phyloP scores from a whole-genome alignment of 2,888 invertebrate genomes.

The Tortricodes alternella region DNA sequence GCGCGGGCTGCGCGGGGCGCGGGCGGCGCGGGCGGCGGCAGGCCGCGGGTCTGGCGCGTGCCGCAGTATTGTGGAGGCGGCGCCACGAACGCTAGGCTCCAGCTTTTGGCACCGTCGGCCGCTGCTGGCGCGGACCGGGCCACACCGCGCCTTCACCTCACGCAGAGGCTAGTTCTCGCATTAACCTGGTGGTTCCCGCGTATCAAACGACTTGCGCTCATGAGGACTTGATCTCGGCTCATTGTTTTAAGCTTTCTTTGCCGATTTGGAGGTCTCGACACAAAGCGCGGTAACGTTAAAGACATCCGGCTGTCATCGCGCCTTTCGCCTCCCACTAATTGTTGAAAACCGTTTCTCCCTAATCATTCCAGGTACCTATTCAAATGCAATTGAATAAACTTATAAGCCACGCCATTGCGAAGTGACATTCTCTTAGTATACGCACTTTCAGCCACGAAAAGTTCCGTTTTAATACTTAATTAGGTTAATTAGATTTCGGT shows the following conservation, averaged over 20 bases:
- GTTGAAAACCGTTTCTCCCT: slow-evolving; percentile 43
- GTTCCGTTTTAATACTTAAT: neutral
- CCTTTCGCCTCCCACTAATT: slow-evolving; percentile 42
- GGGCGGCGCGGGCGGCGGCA: slow-evolving; percentile 67
- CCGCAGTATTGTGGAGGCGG: slow-evolving; percentile 80
- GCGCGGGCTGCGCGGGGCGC: slow-evolving; percentile 44
- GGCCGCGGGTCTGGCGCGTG: slow-evolving; percentile 65
- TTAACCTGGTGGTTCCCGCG: slow-evolving; percentile 55
- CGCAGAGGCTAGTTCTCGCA: slow-evolving; percentile 42
- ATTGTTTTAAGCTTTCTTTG: slow-evolving; percentile 11
- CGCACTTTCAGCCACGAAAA: neutral
- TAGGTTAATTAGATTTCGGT: neutral
- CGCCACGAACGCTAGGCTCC: slow-evolving; percentile 72
- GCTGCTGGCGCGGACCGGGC: slow-evolving; percentile 57
- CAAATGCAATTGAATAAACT: slow-evolving; percentile 21
- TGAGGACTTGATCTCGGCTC: slow-evolving; percentile 38
- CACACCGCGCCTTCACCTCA: slow-evolving; percentile 45
- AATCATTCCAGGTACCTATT: slow-evolving; percentile 42
- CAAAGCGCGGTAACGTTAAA: slow-evolving; percentile 42
- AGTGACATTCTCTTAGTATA: neutral
- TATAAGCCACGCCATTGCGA: slow-evolving; percentile 12
- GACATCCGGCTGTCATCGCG: slow-evolving; percentile 42
- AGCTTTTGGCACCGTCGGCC: slow-evolving; percentile 51
- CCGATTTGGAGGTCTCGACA: slow-evolving; percentile 39
- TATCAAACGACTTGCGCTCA: slow-evolving; percentile 48